Base-by-base conservation (phyloP, 2,888 invertebrate genomes). In the Caenorhabditis zanzibari region DNA sequence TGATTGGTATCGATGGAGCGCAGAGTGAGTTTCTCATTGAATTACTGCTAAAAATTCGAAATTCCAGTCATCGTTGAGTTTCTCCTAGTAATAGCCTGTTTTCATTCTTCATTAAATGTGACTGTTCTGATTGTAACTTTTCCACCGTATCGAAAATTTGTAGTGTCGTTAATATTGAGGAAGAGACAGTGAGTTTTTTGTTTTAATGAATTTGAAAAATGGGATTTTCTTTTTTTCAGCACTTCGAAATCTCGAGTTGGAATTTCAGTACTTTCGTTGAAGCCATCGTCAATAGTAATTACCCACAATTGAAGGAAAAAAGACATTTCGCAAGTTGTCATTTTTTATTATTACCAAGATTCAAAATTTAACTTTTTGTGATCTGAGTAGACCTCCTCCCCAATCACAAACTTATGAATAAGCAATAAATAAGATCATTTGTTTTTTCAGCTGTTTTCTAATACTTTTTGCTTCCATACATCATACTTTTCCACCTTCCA, bases 71-170 rank as follows among this genome's bases (percentile, higher is more conserved):
- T 72, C 14, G 59, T 59, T 2, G 59, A 72, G 19, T 32, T 32
- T 1, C 32, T 72, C 1, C 47, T 72, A 1, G 59, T 72, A 6
- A 22, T 72, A 19, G 72, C 47, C 2, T 72, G 72, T 16, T 32
- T 59, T 2, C 72, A 72, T 19, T 72, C 72, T 1, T 2, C 49
- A 0, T 32, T 59, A 10, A 72, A 72, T 32, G 72, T 59, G 2
- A 59, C 32, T 3, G 72, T 72, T 2, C 24, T 72, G 0, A 35
- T 72, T 9, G 0, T 47, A 1, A 72, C 72, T 24, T 72, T 59
- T 59, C 72, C 72, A 19, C 72, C 72, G 0, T 72, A 72, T 22
- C 44, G 72, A 5, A 72, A 72, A 49, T 72, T 63, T 44, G 44
- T 63, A n/a, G 26, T 54, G 3, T 26, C 54, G 14, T 26, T 24